Conservation (phyloP, 2,888 invertebrate species). For the Synanthedon tipuliformis region DNA sequence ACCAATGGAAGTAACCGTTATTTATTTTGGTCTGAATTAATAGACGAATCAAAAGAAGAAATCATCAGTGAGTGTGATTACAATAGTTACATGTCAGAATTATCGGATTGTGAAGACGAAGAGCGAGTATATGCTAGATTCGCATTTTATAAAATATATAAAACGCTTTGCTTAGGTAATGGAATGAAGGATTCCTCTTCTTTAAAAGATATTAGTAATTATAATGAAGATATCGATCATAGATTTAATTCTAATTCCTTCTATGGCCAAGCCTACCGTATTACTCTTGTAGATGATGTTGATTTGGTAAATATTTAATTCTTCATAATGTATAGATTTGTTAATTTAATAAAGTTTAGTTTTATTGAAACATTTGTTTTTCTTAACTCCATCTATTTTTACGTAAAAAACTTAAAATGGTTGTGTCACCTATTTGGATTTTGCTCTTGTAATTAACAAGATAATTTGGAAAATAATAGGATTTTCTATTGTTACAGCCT, state of each 20-base stretch:
- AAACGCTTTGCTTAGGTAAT: conserved; percentile 32
- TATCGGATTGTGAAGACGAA: conserved; percentile 25
- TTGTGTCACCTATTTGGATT: neutral
- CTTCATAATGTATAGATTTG: neutral
- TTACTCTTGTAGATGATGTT: conserved; percentile 33
- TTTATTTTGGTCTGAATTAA: conserved; percentile 46
- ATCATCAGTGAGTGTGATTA: conserved; percentile 36
- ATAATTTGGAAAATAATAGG: neutral
- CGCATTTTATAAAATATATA: conserved; percentile 45
- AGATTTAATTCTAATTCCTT: conserved; percentile 16
- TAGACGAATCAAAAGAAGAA: conserved; percentile 33
- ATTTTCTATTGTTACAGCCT: conserved; percentile 73
- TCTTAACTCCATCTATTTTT: neutral
- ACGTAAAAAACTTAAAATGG: neutral
- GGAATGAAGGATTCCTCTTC: conserved; percentile 51
- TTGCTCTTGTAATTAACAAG: neutral
- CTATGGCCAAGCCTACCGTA: conserved; percentile 34
- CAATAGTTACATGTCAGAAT: conserved; percentile 20
- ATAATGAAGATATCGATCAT: conserved; percentile 11
- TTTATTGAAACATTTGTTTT: neutral
- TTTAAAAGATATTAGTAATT: conserved; percentile 30
- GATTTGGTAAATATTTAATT: conserved; percentile 33
- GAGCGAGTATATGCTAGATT: conserved; percentile 42
- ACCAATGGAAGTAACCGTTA: conserved; percentile 5
- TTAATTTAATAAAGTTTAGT: neutral